phyloP scores from a whole-genome alignment of 2,797 vertebrate species.

The Propithecus deckenii region DNA sequence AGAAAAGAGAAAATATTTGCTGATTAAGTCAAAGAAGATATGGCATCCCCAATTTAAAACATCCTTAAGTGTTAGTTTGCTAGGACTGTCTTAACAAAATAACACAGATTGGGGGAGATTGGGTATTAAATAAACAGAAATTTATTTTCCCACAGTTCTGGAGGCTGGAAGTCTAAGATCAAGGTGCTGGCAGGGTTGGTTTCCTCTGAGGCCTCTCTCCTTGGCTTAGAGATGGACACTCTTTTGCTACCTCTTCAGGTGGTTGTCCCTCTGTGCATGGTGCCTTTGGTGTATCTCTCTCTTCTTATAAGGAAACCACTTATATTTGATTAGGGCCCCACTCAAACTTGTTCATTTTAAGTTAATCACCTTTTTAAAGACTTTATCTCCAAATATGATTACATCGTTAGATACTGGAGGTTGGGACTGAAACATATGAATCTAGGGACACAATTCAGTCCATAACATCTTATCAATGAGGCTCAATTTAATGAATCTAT shows the following conservation, averaged over 20 bases:
- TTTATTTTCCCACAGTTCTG: not conserved
- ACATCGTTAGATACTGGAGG: not conserved
- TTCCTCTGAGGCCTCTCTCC: not conserved
- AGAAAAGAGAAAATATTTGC: not conserved
- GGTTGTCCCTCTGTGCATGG: not conserved
- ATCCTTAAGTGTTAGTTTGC: not conserved
- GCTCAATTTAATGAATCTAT: not conserved
- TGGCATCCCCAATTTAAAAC: not conserved
- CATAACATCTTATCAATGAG: not conserved
- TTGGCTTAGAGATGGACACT: not conserved
- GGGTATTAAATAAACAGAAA: not conserved
- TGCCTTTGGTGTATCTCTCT: not conserved
- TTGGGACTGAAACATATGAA: not conserved
- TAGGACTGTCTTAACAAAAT: not conserved
- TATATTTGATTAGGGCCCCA: not conserved
- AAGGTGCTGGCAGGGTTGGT: not conserved
- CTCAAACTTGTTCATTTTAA: not conserved
- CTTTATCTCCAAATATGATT: not conserved
- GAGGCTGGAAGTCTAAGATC: not conserved
- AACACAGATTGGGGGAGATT: not conserved
- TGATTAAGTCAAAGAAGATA: not conserved
- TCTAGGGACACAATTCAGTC: not conserved
- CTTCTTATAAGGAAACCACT: not conserved
- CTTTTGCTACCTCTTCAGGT: not conserved
- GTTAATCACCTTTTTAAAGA: not conserved